A percentile compares a stretch with the other conserved stretches of the same genome.
phyloP scores from a whole-genome alignment of 1,140 invertebrate genomes.

The Lanistes nyassanus region DNA sequence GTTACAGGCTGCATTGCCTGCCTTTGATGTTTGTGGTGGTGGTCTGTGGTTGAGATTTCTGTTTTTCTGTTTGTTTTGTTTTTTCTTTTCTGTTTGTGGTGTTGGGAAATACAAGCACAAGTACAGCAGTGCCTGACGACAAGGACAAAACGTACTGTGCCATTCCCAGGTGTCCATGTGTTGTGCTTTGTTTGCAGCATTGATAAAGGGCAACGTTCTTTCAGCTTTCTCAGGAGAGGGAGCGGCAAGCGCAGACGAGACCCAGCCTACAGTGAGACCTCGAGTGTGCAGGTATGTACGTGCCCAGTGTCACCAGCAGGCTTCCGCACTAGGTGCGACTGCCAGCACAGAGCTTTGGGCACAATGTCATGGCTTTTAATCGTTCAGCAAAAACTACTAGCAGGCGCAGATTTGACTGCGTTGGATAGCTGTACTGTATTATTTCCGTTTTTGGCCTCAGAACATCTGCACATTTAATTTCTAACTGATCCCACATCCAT shows the following conservation, averaged over 20 bases:
- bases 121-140: too few relatives aligned
- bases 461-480: slow-evolving; percentile 4
- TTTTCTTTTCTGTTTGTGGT: slow-evolving; percentile 1
- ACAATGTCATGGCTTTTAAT: background rate
- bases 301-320: background rate
- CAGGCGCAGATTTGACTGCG: background rate
- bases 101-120: too few relatives aligned
- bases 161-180: background rate
- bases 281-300: slow-evolving; percentile 54
- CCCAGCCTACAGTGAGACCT: slow-evolving; percentile 40
- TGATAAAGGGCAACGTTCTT: slow-evolving; percentile 48
- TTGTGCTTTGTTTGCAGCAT: slow-evolving; percentile 41
- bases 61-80: slow-evolving; percentile 7
- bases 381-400: background rate
- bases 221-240: slow-evolving; percentile 55
- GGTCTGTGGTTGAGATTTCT: background rate
- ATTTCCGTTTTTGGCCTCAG: slow-evolving; percentile 1
- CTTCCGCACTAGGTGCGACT: too few relatives aligned
- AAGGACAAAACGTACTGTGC: too few relatives aligned
- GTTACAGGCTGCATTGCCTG: too few relatives aligned
- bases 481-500: background rate
- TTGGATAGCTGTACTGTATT: background rate
- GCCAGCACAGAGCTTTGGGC: background rate
- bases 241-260: slow-evolving; percentile 55
- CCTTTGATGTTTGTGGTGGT: background rate